A percentile compares a stretch with the other conserved stretches of the same genome.
Evolutionary conservation across 53 echinoderm and acorn worm genomes (phyloP).

Genomic region (Henricia sp.): DNA sequence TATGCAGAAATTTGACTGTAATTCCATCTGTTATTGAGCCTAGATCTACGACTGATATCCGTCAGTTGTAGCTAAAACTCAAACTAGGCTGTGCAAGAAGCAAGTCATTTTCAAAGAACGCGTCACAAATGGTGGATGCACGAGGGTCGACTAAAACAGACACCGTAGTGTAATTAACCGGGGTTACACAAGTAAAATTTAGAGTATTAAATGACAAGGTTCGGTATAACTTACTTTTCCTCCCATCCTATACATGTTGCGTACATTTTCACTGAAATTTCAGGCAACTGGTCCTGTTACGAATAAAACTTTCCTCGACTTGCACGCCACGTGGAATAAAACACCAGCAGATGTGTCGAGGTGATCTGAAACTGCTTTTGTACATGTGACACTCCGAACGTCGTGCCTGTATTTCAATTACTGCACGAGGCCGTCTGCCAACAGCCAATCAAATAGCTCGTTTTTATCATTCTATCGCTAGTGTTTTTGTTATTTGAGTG

Average conservation of each 20-base stretch:
- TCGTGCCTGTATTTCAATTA: background rate
- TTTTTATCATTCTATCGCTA: background rate
- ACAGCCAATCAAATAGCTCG: conserved; percentile 25
- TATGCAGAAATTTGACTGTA: too few relatives aligned
- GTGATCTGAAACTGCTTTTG: conserved; percentile 27
- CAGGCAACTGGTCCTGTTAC: background rate
- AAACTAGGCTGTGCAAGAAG: too few relatives aligned
- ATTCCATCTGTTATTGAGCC: too few relatives aligned
- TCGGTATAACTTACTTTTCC: conserved; percentile 33
- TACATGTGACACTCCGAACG: conserved; percentile 9
- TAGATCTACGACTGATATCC: too few relatives aligned
- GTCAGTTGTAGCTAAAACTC: too few relatives aligned
- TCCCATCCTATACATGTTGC: conserved; percentile 25
- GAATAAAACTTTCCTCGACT: background rate
- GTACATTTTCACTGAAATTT: conserved; percentile 18
- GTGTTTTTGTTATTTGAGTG: conserved; percentile 23
- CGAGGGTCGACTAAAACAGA: too few relatives aligned
- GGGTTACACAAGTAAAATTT: too few relatives aligned
- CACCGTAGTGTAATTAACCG: too few relatives aligned
- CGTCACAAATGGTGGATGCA: too few relatives aligned
- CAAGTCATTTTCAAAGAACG: too few relatives aligned
- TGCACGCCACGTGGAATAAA: background rate
- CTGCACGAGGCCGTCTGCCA: background rate
- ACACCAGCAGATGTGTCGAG: conserved; percentile 17
- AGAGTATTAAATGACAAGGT: too few relatives aligned